Conservation (phyloP, 35 echinoderm and acorn worm species). For the Chiridota heheva region DNA sequence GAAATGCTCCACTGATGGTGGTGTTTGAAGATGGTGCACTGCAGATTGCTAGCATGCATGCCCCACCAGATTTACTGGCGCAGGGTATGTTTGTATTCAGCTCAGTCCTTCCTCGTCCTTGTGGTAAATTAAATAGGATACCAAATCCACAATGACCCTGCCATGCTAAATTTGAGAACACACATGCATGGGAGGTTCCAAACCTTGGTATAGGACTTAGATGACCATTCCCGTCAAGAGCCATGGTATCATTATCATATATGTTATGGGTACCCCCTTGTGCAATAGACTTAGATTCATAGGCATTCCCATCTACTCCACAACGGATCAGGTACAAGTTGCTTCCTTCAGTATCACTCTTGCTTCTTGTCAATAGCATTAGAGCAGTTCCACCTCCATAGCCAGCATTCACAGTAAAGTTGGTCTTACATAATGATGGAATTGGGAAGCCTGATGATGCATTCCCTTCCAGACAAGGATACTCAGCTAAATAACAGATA, state of each 20-base stretch:
- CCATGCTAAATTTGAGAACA: slow-evolving; percentile 61
- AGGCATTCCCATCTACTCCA: slow-evolving; percentile 72
- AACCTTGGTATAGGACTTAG: slow-evolving; percentile 52
- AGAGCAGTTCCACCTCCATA: slow-evolving; percentile 78
- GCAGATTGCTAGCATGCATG: slow-evolving; percentile 51
- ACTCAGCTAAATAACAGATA: slow-evolving; percentile 47
- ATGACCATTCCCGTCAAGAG: slow-evolving; percentile 45
- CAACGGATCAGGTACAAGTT: slow-evolving; percentile 62
- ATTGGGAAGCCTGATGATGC: slow-evolving; percentile 45
- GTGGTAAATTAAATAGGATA: slow-evolving; percentile 33
- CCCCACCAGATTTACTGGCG: slow-evolving; percentile 1
- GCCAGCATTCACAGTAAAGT: slow-evolving; percentile 72
- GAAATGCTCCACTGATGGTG: slow-evolving; percentile 29
- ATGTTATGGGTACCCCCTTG: slow-evolving; percentile 63
- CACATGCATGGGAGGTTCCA: slow-evolving; percentile 55
- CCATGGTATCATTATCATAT: slow-evolving; percentile 57
- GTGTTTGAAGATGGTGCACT: slow-evolving; percentile 50
- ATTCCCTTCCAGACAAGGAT: slow-evolving; percentile 58
- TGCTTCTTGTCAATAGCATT: slow-evolving; percentile 28
- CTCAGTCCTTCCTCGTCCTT: not conserved
- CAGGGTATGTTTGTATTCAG: not conserved
- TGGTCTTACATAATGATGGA: slow-evolving; percentile 31
- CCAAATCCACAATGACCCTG: slow-evolving; percentile 57
- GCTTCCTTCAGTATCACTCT: slow-evolving; percentile 24
- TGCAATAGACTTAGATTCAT: slow-evolving; percentile 25